phyloP scores from a whole-genome alignment of 2,888 invertebrate genomes.

The Drosophila histrio region DNA sequence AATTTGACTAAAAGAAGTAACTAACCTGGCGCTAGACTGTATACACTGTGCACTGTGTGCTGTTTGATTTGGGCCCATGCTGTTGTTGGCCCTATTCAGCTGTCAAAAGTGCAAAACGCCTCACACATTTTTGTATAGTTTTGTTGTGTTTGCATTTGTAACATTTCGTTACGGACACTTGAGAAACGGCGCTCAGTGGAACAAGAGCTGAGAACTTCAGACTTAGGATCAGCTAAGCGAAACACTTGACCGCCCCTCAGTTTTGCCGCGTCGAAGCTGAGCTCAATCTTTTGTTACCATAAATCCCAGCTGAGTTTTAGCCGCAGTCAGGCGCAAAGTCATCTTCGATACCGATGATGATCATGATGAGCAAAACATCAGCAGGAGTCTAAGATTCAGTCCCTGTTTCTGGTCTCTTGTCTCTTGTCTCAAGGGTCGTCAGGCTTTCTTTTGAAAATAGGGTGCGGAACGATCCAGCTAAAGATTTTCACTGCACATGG shows the following conservation, averaged over 20 bases:
- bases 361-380: slow-evolving; percentile 36
- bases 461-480: slow-evolving; percentile 46
- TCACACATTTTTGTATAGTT: slow-evolving; percentile 28
- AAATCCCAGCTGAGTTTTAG: slow-evolving; percentile 55
- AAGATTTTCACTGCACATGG: slow-evolving; percentile 61
- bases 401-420: neutral
- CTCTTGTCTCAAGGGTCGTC: slow-evolving; percentile 49
- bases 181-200: slow-evolving; percentile 45
- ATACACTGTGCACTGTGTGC: neutral
- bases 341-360: slow-evolving; percentile 33
- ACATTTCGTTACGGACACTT: slow-evolving; percentile 58
- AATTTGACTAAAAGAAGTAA: slow-evolving; percentile 4
- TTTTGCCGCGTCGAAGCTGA: slow-evolving; percentile 26
- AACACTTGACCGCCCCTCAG: slow-evolving; percentile 43
- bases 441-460: slow-evolving; percentile 63
- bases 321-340: slow-evolving; percentile 66
- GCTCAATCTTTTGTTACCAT: slow-evolving; percentile 66
- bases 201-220: slow-evolving; percentile 11
- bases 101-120: slow-evolving; percentile 62
- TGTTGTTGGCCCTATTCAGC: slow-evolving; percentile 52
- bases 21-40: slow-evolving; percentile 36
- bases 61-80: slow-evolving; percentile 25
- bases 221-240: slow-evolving; percentile 51
- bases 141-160: neutral
- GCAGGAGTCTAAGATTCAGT: slow-evolving; percentile 31